Conservation (phyloP, 2,888 invertebrate genomes). For the Chironomus riparius region DNA sequence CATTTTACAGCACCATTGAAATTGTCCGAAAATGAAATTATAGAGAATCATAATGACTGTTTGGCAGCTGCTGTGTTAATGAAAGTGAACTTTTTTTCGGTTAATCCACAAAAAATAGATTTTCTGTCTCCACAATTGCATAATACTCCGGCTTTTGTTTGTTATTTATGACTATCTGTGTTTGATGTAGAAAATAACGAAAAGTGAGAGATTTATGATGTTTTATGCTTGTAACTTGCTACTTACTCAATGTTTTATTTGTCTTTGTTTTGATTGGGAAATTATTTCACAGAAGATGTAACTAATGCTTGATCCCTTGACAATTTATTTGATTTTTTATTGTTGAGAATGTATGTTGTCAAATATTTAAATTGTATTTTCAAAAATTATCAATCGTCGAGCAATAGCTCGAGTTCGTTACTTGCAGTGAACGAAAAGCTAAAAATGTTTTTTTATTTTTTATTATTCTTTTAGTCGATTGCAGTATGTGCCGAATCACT, state of each 20-base stretch:
- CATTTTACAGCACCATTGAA: too few species aligned
- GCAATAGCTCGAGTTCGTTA: too few species aligned
- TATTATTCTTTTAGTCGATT: neutral
- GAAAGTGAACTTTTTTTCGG: neutral
- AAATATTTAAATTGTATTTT: too few species aligned
- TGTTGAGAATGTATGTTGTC: too few species aligned
- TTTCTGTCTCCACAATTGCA: neutral
- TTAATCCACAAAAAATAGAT: neutral
- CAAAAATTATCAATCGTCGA: too few species aligned
- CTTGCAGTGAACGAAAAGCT: too few species aligned
- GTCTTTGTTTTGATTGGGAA: neutral
- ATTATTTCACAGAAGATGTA: neutral
- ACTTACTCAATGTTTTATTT: neutral
- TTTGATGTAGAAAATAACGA: neutral
- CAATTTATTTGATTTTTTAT: too few species aligned
- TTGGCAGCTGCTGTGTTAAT: neutral
- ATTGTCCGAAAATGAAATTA: too few species aligned
- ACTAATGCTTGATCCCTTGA: neutral
- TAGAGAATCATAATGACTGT: too few species aligned
- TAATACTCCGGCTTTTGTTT: neutral
- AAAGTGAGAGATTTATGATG: neutral
- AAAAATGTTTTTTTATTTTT: neutral
- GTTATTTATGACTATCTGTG: neutral
- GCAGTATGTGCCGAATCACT: neutral
- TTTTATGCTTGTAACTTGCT: neutral